Percentiles rank a stretch among this genome's conserved stretches.
Evolutionary conservation across 2,888 invertebrate genomes (phyloP).

Genomic region (Adela reaumurella): DNA sequence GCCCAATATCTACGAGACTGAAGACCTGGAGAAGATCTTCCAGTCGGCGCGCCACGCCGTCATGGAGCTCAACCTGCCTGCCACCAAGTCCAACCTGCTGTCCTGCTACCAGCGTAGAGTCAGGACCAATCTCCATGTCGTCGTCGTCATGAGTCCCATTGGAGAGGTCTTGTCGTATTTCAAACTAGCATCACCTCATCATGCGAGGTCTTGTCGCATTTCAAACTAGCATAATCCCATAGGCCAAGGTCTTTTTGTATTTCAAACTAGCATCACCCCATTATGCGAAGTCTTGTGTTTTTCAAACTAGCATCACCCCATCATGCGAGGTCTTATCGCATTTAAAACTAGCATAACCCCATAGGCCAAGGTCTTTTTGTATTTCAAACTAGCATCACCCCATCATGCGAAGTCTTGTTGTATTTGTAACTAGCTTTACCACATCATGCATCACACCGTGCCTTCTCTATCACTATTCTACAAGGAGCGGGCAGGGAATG

Average conservation of each 20-base stretch:
- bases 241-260: too few relatives aligned
- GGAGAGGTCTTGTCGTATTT: slow-evolving; percentile 55
- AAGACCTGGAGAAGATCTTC: slow-evolving; percentile 75
- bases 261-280: slow-evolving; percentile 71
- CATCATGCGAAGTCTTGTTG: slow-evolving; percentile 66
- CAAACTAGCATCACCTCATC: too few relatives aligned
- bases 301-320: too few relatives aligned
- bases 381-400: too few relatives aligned
- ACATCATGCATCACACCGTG: too few relatives aligned
- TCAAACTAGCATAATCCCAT: neutral
- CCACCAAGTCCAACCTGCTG: slow-evolving; percentile 83
- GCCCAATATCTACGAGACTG: slow-evolving; percentile 81
- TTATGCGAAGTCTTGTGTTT: slow-evolving; percentile 63
- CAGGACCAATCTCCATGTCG: slow-evolving; percentile 76
- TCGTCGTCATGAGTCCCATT: slow-evolving; percentile 73
- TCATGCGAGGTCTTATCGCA: too few relatives aligned
- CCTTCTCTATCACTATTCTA: too few relatives aligned
- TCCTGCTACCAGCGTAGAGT: slow-evolving; percentile 77
- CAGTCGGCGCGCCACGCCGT: slow-evolving; percentile 70
- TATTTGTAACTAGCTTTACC: too few relatives aligned
- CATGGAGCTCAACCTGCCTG: slow-evolving; percentile 68
- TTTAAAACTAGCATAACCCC: neutral
- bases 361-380: too few relatives aligned
- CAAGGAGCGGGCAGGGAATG: too few relatives aligned
- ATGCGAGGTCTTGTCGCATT: too few relatives aligned